A percentile compares a stretch with the other conserved stretches of the same genome.
These are phyloP conservation scores for Oreotrochilus melanogaster DNA, from an alignment of 2,113 vertebrate genomes.

Conservation along the genomic window DNA sequence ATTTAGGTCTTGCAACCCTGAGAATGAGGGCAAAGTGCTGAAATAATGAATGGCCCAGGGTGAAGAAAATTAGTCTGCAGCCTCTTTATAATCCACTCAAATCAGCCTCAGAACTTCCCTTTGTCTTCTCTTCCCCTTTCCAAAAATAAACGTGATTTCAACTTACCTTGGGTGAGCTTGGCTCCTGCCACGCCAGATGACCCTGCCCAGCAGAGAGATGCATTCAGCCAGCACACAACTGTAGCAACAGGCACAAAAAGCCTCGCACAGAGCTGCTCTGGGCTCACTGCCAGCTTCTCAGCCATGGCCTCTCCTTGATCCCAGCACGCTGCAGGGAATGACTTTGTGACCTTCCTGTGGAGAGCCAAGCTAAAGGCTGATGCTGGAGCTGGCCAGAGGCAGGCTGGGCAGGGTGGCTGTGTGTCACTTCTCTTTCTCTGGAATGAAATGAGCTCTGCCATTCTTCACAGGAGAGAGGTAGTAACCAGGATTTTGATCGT, in stretches of 20 bases:
- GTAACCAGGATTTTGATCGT: not conserved
- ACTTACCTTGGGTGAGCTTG: not conserved
- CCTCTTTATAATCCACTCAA: not conserved
- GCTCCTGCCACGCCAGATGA: not conserved
- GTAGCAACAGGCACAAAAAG: not conserved
- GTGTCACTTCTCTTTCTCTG: not conserved
- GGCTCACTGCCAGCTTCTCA: not conserved
- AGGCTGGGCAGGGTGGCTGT: not conserved
- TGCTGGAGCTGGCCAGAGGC: not conserved
- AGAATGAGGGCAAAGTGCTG: not conserved
- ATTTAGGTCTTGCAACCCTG: not conserved
- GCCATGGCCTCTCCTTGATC: not conserved
- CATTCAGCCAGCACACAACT: not conserved
- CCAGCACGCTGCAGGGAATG: not conserved
- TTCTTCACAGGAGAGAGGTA: not conserved
- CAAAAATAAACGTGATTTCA: not conserved
- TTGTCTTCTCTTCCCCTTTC: not conserved
- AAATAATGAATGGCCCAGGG: not conserved
- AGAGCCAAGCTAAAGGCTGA: not conserved
- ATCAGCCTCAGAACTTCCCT: not conserved
- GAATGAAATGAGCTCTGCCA: not conserved
- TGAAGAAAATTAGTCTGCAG: not conserved
- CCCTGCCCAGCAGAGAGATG: not conserved
- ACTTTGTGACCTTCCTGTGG: not conserved
- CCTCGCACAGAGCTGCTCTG: not conserved